phyloP scores from a whole-genome alignment of 2,113 vertebrate species.

The Myiozetetes cayanensis region DNA sequence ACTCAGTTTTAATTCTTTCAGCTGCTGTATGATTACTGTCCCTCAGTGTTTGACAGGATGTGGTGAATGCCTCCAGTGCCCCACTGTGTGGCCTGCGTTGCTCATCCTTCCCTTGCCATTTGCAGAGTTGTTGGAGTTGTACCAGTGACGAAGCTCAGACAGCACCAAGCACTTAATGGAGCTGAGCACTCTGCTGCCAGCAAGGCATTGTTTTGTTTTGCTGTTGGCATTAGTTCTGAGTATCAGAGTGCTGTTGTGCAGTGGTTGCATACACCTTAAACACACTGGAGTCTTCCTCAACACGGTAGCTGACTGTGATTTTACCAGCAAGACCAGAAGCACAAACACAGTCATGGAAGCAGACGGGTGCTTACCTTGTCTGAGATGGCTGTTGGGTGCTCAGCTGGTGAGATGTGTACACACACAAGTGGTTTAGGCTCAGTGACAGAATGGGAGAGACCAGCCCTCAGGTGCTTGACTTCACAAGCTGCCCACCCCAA shows the following conservation, averaged over 20 bases:
- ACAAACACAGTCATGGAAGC: not conserved
- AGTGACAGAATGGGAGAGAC: not conserved
- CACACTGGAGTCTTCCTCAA: not conserved
- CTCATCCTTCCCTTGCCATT: not conserved
- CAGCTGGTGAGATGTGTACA: not conserved
- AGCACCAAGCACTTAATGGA: not conserved
- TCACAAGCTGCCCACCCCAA: not conserved
- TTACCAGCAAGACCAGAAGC: not conserved
- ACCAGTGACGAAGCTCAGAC: not conserved
- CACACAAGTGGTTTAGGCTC: rapidly evolving
- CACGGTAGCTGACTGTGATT: not conserved
- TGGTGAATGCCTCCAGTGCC: not conserved
- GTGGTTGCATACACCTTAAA: not conserved
- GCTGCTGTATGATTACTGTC: not conserved
- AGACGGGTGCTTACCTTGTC: not conserved
- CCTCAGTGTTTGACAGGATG: rapidly evolving
- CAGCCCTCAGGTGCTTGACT: not conserved
- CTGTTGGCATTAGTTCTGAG: not conserved
- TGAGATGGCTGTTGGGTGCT: not conserved
- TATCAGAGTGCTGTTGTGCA: not conserved
- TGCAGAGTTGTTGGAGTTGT: not conserved
- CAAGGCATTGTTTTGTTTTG: not conserved
- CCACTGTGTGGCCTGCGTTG: rapidly evolving
- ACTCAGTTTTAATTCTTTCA: not conserved
- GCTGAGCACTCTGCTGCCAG: not conserved